A percentile compares a stretch with the other conserved stretches of the same genome.
Conservation (phyloP, 2,113 vertebrate genomes). For the Chunga burmeisteri region DNA sequence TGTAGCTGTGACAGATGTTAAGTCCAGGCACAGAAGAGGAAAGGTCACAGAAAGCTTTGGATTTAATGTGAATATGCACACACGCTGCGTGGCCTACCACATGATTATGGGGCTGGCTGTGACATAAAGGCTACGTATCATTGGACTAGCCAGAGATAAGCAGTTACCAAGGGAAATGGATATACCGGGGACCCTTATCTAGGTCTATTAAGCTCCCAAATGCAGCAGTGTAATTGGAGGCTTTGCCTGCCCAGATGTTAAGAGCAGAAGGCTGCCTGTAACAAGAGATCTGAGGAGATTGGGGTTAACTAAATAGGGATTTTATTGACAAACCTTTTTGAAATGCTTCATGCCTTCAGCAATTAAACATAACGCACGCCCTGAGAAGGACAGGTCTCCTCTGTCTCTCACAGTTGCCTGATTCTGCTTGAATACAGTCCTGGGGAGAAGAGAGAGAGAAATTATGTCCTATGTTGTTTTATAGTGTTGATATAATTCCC, state of each 20-base stretch:
- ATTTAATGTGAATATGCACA: not conserved
- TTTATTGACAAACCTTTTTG: conserved; percentile 49
- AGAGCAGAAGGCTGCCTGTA: conserved; percentile 46
- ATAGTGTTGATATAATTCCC: not conserved
- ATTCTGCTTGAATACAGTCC: not conserved
- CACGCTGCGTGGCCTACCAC: not conserved
- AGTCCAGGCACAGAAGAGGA: not conserved
- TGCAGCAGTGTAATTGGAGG: not conserved
- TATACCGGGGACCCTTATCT: not conserved
- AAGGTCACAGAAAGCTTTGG: not conserved
- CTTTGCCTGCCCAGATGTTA: conserved; percentile 61
- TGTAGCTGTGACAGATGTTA: not conserved
- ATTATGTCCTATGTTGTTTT: not conserved
- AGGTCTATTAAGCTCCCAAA: conserved; percentile 30
- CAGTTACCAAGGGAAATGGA: conserved; percentile 9
- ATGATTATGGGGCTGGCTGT: not conserved
- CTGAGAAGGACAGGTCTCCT: not conserved
- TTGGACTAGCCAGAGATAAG: not conserved
- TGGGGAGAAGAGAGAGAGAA: not conserved
- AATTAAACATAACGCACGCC: not conserved
- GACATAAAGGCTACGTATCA: not conserved
- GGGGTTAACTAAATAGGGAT: conserved; percentile 55
- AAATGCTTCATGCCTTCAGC: conserved; percentile 38
- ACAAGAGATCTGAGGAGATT: conserved; percentile 52
- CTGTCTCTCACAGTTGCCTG: not conserved